Evolutionary conservation across 2,797 vertebrate genomes (phyloP), one percentile per base, ranked within the genome.

Genomic region (Dermochelys coriacea): DNA sequence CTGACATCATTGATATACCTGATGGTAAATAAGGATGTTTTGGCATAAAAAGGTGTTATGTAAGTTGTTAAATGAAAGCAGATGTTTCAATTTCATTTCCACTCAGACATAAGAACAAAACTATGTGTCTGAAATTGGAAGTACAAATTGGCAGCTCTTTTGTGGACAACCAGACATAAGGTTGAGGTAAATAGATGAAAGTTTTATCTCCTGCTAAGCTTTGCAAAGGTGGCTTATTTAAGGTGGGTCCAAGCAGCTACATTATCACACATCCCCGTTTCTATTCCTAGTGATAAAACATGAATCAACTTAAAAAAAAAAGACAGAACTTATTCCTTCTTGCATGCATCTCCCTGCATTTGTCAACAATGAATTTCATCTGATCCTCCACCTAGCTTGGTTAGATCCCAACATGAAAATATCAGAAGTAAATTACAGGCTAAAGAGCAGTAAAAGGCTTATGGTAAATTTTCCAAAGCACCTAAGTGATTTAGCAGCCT

Each of bases 1-100:
- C 59, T 88, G 84, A 64, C 45, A 51, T 68, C n/a, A 90, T 52
- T 80, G n/a, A 27, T 85, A 37, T 59, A 89, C 12, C 25, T 86
- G 71, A 84, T n/a, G 80, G 51, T 45, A 50, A 90, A 16, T 74
- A 68, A 94, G 79, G 79, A 85, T 7, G 50, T 54, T 88, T 88
- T 81, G 52, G 55, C 15, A 61, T 91, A 21, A 41, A 88, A 78
- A 90, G 55, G 2, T 85, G 27, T 45, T 74, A 8, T 80, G 37
- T 80, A 50, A 89, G 54, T 85, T 91, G 49, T 88, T 84, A 64
- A 80, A 92, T n/a, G 68, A 61, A 97, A 94, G 15, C 61, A 86
- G 88, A 31, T 78, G 71, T 54, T 54, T 74, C 93, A 49, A 90
- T 86, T 91, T 91, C 5, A 71, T 29, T 85, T 86, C n/a, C 29